These are phyloP conservation scores for Nipponacmea schrenckii DNA, from an alignment of 2,888 invertebrate species.

Conservation along the genomic window DNA sequence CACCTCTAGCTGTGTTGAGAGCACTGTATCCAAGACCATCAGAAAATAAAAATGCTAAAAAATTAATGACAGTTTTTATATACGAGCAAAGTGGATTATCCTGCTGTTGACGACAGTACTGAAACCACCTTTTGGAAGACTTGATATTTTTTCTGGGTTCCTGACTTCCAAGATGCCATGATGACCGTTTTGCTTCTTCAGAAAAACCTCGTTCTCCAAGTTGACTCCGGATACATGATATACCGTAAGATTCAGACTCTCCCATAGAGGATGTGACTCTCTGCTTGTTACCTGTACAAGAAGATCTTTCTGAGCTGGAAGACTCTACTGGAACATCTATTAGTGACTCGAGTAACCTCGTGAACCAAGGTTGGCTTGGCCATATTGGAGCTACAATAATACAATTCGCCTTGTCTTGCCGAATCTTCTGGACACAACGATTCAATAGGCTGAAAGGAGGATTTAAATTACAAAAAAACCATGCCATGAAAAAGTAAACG, in stretches of 20 bases:
- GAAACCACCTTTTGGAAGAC: constrained; percentile 33
- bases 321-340: too few species aligned
- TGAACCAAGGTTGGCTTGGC: too few species aligned
- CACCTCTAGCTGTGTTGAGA: constrained; percentile 19
- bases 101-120: constrained; percentile 27
- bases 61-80: constrained; percentile 28
- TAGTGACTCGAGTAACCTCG: too few species aligned
- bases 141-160: constrained; percentile 31
- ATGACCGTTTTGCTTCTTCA: constrained; percentile 19
- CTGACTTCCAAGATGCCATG: constrained; percentile 31
- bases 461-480: not conserved
- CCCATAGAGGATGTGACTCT: constrained; percentile 4
- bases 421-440: too few species aligned
- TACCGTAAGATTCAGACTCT: constrained; percentile 10
- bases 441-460: too few species aligned
- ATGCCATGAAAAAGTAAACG: not conserved
- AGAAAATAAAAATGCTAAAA: constrained; percentile 21
- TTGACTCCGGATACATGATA: constrained; percentile 18
- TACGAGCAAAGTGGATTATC: constrained; percentile 29
- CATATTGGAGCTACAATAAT: too few species aligned
- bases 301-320: not conserved
- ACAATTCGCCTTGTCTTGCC: too few species aligned
- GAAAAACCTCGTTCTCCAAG: constrained; percentile 10
- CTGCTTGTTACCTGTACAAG: not conserved
- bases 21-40: constrained; percentile 29